A percentile compares a stretch with the other conserved stretches of the same genome.
Evolutionary conservation across 2,797 vertebrate species (phyloP).

Genomic region (Adelosebastes latens): DNA sequence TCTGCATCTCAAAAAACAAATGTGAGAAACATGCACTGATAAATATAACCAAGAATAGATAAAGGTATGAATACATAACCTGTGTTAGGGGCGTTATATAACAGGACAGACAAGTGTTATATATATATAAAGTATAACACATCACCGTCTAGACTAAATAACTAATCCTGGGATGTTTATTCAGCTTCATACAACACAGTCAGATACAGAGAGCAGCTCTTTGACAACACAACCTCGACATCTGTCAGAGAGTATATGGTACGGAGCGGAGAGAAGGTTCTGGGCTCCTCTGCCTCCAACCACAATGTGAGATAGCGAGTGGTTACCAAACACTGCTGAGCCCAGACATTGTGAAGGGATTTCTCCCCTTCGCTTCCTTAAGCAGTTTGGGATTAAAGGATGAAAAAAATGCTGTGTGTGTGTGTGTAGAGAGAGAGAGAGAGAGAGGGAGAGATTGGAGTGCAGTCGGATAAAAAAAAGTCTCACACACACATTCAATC

Average conservation of each 20-base stretch:
- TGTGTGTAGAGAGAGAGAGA: slow-evolving; percentile 11
- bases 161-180: slow-evolving; percentile 38
- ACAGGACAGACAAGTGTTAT: slow-evolving; percentile 13
- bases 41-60: slow-evolving; percentile 29
- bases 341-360: slow-evolving; percentile 82
- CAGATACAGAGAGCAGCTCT: slow-evolving; percentile 39
- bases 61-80: slow-evolving; percentile 23
- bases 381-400: slow-evolving; percentile 84
- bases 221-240: slow-evolving; percentile 61
- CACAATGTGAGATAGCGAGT: slow-evolving; percentile 65
- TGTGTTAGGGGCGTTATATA: slow-evolving; percentile 20
- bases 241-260: slow-evolving; percentile 58
- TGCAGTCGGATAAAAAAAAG: slow-evolving; percentile 28
- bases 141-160: slow-evolving; percentile 21
- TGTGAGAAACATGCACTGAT: not conserved
- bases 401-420: slow-evolving; percentile 65
- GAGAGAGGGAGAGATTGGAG: slow-evolving; percentile 21
- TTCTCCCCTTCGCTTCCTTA: slow-evolving; percentile 81
- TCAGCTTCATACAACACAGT: slow-evolving; percentile 39
- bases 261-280: slow-evolving; percentile 49
- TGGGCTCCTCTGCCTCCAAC: slow-evolving; percentile 58
- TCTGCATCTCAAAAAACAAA: slow-evolving; percentile 20
- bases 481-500: slow-evolving; percentile 3
- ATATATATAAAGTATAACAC: slow-evolving; percentile 32
- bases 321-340: slow-evolving; percentile 76